Evolutionary conservation across 2,888 invertebrate genomes (phyloP).

Genomic region (Drosophila nr. medialis): DNA sequence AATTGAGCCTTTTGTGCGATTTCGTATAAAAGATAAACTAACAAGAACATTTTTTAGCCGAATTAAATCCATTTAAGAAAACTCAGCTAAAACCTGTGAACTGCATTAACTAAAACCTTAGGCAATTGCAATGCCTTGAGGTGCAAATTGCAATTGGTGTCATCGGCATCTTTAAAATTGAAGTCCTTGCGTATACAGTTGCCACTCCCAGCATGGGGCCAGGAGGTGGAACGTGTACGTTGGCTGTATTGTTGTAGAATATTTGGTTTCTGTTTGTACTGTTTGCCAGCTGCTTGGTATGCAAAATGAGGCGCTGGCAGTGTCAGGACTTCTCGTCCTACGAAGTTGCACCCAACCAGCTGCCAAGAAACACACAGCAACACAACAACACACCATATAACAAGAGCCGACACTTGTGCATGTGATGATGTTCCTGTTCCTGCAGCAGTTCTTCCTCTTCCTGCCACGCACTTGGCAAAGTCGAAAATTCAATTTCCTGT

Average conservation of each 20-base stretch:
- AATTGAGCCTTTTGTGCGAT: neutral
- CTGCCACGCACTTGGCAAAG: slow-evolving; percentile 80
- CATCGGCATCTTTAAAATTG: slow-evolving; percentile 30
- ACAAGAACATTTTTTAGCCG: neutral
- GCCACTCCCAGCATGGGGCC: slow-evolving; percentile 69
- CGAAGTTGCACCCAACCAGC: slow-evolving; percentile 67
- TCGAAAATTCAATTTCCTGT: slow-evolving; percentile 81
- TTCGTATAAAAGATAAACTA: neutral
- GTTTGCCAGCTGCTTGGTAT: slow-evolving; percentile 77
- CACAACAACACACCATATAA: slow-evolving; percentile 26
- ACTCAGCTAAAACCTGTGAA: neutral
- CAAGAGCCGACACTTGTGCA: slow-evolving; percentile 40
- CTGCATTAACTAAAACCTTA: neutral
- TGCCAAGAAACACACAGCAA: slow-evolving; percentile 34
- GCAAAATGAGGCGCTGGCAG: slow-evolving; percentile 77
- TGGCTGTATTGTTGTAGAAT: slow-evolving; percentile 74
- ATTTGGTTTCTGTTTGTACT: slow-evolving; percentile 77
- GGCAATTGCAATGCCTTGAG: neutral
- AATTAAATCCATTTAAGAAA: neutral
- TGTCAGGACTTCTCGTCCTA: slow-evolving; percentile 70
- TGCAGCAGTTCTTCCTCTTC: slow-evolving; percentile 62
- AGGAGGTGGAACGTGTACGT: slow-evolving; percentile 10
- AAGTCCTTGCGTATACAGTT: slow-evolving; percentile 7
- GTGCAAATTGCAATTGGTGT: slow-evolving; percentile 29
- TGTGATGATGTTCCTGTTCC: slow-evolving; percentile 54